phyloP scores from a whole-genome alignment of 2,888 invertebrate genomes.

The Drosophila paracracens region DNA sequence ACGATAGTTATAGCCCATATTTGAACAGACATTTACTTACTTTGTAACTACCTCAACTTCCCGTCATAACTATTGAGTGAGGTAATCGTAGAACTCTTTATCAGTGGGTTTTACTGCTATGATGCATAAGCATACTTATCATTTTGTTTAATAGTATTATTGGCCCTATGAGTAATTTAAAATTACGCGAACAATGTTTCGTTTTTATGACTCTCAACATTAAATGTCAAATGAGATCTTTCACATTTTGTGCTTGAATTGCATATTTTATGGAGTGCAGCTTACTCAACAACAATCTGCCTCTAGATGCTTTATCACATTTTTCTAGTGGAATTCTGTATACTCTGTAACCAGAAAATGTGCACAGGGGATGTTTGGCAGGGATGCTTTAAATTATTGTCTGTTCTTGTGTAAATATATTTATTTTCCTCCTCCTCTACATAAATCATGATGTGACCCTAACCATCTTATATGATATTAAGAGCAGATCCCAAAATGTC shows the following conservation, averaged over 20 bases:
- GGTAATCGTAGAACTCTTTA: constrained; percentile 35
- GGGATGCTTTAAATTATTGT: background rate
- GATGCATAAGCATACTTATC: constrained; percentile 2
- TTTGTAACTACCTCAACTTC: constrained; percentile 29
- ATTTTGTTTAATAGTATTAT: constrained; percentile 1
- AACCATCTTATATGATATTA: background rate
- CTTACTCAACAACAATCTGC: constrained; percentile 31
- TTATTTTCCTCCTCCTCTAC: background rate
- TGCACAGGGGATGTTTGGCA: background rate
- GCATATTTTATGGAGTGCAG: constrained; percentile 52
- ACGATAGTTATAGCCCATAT: constrained; percentile 45
- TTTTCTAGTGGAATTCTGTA: constrained; percentile 37
- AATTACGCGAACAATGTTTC: constrained; percentile 16
- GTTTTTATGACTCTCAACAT: constrained; percentile 19
- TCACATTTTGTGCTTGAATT: constrained; percentile 36
- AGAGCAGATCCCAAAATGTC: background rate
- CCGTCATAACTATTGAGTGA: constrained; percentile 29
- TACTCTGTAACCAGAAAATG: constrained; percentile 30
- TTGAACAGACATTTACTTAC: constrained; percentile 3
- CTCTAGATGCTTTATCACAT: constrained; percentile 37
- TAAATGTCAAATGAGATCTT: constrained; percentile 37
- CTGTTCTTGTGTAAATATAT: background rate
- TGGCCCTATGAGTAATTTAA: constrained; percentile 12
- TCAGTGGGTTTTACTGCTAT: constrained; percentile 6
- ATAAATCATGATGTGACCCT: background rate